Evolutionary conservation across 2,797 vertebrate species (phyloP).

Genomic region (Xiphorhynchus erythropygius): DNA sequence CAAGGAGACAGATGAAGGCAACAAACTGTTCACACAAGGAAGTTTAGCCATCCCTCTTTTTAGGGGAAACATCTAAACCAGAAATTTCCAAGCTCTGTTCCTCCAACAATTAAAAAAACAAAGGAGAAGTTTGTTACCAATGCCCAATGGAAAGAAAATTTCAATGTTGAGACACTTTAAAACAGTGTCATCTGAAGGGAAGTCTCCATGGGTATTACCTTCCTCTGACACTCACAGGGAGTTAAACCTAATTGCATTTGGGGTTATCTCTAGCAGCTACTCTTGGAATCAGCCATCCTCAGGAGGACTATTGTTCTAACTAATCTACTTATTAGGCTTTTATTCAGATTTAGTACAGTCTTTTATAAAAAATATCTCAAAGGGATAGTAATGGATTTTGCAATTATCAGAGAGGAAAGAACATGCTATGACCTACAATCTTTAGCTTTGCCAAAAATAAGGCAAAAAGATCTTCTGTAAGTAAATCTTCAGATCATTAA

Average conservation of each 20-base stretch:
- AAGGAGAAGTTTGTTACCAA: slow-evolving; percentile 11
- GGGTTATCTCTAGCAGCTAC: slow-evolving; percentile 75
- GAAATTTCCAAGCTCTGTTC: slow-evolving; percentile 41
- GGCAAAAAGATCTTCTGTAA: not conserved
- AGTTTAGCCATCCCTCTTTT: slow-evolving; percentile 37
- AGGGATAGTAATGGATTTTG: slow-evolving; percentile 68
- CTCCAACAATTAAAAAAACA: slow-evolving; percentile 11
- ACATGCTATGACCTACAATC: slow-evolving; percentile 62
- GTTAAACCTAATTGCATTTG: slow-evolving; percentile 78
- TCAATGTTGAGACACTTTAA: slow-evolving; percentile 68
- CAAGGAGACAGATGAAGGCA: slow-evolving; percentile 42
- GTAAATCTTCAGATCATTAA: slow-evolving; percentile 2
- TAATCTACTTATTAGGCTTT: slow-evolving; percentile 81
- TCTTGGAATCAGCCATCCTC: slow-evolving; percentile 71
- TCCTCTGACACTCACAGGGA: slow-evolving; percentile 71
- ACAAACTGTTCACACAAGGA: slow-evolving; percentile 25
- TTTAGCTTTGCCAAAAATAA: slow-evolving; percentile 21
- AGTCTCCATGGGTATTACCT: slow-evolving; percentile 64
- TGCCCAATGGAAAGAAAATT: slow-evolving; percentile 67
- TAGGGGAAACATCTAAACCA: slow-evolving; percentile 52
- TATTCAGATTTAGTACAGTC: slow-evolving; percentile 75
- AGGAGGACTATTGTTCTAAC: slow-evolving; percentile 77
- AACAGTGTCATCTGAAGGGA: slow-evolving; percentile 68
- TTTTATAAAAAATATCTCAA: slow-evolving; percentile 69
- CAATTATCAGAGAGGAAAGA: slow-evolving; percentile 67